phyloP scores from a whole-genome alignment of 2,888 invertebrate species.

The Coecobrya sp. region DNA sequence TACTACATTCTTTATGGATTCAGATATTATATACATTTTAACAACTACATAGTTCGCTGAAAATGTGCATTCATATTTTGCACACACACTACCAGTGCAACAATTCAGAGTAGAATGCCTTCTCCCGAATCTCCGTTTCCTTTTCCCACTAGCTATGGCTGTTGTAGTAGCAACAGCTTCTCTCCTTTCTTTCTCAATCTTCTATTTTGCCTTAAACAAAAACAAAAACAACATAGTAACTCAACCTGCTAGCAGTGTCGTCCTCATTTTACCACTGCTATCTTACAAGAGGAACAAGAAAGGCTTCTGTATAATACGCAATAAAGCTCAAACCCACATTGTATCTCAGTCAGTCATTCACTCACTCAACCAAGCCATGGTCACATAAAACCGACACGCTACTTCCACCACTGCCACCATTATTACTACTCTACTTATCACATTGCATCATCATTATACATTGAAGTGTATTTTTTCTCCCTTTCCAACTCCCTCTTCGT shows the following conservation, averaged over 20 bases:
- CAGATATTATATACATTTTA: slow-evolving; percentile 21
- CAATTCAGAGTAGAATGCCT: not conserved
- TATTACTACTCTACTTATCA: slow-evolving; percentile 50
- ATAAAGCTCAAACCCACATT: slow-evolving; percentile 55
- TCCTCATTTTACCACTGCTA: slow-evolving; percentile 49
- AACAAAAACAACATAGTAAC: not conserved
- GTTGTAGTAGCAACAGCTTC: slow-evolving; percentile 14
- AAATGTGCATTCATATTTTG: slow-evolving; percentile 36
- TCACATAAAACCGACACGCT: slow-evolving; percentile 37
- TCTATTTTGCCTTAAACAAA: not conserved
- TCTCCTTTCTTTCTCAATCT: not conserved
- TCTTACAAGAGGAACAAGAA: not conserved
- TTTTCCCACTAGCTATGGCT: not conserved
- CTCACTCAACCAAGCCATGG: slow-evolving; percentile 33
- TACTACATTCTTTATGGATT: slow-evolving; percentile 26
- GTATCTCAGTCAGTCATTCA: slow-evolving; percentile 45
- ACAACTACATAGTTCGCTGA: slow-evolving; percentile 11
- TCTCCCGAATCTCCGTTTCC: slow-evolving; percentile 9
- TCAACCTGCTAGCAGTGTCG: slow-evolving; percentile 9
- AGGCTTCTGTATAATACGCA: slow-evolving; percentile 32
- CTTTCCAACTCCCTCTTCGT: slow-evolving; percentile 12
- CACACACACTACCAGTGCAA: not conserved
- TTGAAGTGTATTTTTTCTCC: slow-evolving; percentile 48
- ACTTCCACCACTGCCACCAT: not conserved
- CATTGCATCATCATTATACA: slow-evolving; percentile 40